Base-by-base conservation (phyloP, 2,797 vertebrate genomes). In the Loris lydekkerianus region DNA sequence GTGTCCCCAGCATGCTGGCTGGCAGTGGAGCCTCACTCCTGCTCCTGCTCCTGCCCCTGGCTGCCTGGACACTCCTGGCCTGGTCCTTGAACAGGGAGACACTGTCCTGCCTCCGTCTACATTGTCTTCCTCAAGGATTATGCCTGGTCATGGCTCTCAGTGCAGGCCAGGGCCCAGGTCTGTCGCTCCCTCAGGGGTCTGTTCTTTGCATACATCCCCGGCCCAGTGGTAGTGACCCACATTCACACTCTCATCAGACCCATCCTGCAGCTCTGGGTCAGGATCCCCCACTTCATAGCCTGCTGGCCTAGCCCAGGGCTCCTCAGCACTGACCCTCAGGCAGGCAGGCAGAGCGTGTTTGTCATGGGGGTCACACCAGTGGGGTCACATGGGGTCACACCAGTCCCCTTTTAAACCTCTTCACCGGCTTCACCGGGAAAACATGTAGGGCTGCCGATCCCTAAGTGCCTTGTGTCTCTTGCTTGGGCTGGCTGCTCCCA, bases 171-270 rank as follows among this genome's bases (percentile, higher is more conserved):
- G 72, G 13, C 53, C 73, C 2, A 7, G 31, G 21, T 58, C n/a
- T 58, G 21, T 34, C 10, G 2, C 15, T 80, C 7, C 49, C 34
- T 4, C 43, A 10, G 43, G 15, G 43, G 23, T 40, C 15, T 76
- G n/a, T n/a, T 37, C 53, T 34, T 58, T 3, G 53, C 77, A 80
- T 2, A 4, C 1, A 3, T 3, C 23, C 21, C 21, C 17, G 0
- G 13, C 21, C 53, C 31, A 6, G 31, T 4, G 20, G 34, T 65
- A 20, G 0, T 6, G 1, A 10, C 2, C 29, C 29, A 53, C n/a
- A 3, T 10, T 58, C 53, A 78, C 13, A 14, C 21, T 25, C 53
- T 34, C n/a, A 23, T 11, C 20, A 34, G 53, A 23, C 31, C n/a
- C 65, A 18, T 15, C 65, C 65, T n/a, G 65, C 31, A n/a, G 65